Evolutionary conservation across 2,113 vertebrate genomes (phyloP), one percentile per base, ranked within the genome.

Genomic region (Pygathrix nemaeus): DNA sequence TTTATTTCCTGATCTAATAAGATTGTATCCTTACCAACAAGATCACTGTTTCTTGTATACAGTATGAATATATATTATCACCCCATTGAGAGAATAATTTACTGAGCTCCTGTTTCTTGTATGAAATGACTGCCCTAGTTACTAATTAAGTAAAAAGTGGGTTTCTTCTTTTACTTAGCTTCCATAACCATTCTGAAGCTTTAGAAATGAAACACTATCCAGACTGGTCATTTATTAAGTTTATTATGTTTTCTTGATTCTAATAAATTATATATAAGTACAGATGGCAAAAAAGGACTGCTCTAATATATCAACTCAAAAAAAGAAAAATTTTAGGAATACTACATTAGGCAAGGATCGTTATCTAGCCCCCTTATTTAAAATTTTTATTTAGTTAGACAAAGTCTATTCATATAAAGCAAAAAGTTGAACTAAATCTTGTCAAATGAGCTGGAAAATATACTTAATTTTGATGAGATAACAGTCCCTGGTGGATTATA

Each of bases 341-440:
- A 80, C 6, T 48, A 35, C 6, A 84, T 10, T 94, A 57, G n/a
- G 90, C 27, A 90, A 52, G n/a, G 45, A 70, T 17, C 92, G 21
- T 80, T 72, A 93, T 79, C 4, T 43, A 92, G 2, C 45, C 45
- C 64, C 16, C 48, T 72, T 76, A 16, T 80, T 94, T 81, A 73
- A 82, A 88, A 73, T 13, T 91, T 89, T n/a, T 88, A 20, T 45
- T 76, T 80, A 79, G 59, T 76, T 93, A 89, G 48, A 61, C 25
- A 86, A 78, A 8, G 82, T 96, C 35, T 91, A 78, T 68, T 96
- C 73, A 72, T 66, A 75, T 90, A 88, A 95, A 83, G 72, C 68
- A 94, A 96, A 90, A 57, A 12, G 23, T 94, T 93, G 38, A 84
- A 86, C 43, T 90, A 97, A 88, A 80, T 93, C 55, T 66, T 48